A percentile compares a stretch with the other conserved stretches of the same genome.
Evolutionary conservation across 2,113 vertebrate species (phyloP).

Genomic region (Rhipidura dahli): DNA sequence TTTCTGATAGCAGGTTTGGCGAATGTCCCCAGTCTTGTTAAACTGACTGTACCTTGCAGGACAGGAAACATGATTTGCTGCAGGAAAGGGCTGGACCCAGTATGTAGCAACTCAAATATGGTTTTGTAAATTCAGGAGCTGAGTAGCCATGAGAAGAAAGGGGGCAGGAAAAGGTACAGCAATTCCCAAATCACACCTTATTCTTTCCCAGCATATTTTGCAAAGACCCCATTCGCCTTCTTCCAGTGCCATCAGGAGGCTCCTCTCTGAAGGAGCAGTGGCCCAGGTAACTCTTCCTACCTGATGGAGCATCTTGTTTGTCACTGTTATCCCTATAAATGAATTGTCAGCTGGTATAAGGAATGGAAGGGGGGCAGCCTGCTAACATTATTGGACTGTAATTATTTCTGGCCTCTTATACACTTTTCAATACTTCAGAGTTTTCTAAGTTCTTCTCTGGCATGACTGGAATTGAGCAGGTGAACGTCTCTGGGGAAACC

Average conservation of each 20-base stretch:
- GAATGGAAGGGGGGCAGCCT: background rate
- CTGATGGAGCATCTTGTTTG: background rate
- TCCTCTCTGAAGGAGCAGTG: background rate
- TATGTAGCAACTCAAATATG: background rate
- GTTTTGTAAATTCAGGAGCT: background rate
- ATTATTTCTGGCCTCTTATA: background rate
- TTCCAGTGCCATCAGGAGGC: background rate
- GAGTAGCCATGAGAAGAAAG: background rate
- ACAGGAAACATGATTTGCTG: constrained; percentile 21
- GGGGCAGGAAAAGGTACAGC: background rate
- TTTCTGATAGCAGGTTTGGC: constrained; percentile 9
- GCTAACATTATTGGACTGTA: background rate
- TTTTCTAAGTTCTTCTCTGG: background rate
- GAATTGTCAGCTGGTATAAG: background rate
- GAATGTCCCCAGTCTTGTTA: background rate
- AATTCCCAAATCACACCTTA: background rate
- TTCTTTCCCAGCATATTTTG: background rate
- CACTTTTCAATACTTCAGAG: background rate
- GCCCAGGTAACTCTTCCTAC: background rate
- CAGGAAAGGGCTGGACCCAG: constrained; percentile 30
- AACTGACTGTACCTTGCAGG: background rate
- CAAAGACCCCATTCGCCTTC: background rate
- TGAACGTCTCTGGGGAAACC: background rate
- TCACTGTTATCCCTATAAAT: background rate
- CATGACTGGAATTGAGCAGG: background rate